Base-by-base conservation (phyloP, 2,888 invertebrate species). In the Latrodectus elegans region DNA sequence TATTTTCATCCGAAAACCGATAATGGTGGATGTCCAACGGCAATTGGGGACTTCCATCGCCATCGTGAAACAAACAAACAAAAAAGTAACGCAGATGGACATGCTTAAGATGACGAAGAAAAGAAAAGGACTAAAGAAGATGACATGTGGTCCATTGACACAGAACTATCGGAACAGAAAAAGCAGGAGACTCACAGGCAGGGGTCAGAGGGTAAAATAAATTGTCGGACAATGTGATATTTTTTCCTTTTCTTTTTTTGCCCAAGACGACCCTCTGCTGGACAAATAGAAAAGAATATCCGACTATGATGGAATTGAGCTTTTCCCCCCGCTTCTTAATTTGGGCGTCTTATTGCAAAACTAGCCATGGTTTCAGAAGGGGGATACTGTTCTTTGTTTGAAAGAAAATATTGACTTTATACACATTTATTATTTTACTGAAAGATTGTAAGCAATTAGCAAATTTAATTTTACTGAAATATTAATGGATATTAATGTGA, bases 181-280 rank as follows among this genome's bases (percentile, higher is more conserved):
- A 10, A 60, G 60, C 9, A 11, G 1, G 11, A 11, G n/a, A 60
- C 12, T 55, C 12, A 60, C 12, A 60, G 12, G 60, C 60, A 11
- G 60, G 38, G 60, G 60, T 60, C 60, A 60, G n/a, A 60, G 60
- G 60, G 10, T 60, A n/a, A 60, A 60, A 60, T 60, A 60, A 60
- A 60, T 60, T 60, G 60, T 60, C 60, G n/a, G 60, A 60, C 14
- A 60, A 60, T 60, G 60, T 60, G 60, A 60, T 60, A n/a, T 60
- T 60, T 60, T 60, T n/a, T 60, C 38, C 60, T 60, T 9, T 60
- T 60, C 60, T 60, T 15, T 60, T 6, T 60, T 10, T 60, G 60
- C 38, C 38, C 38, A 38, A 38, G 38, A 38, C 38, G 38, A 38
- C 38, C 38, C 38, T 38, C 38, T 3, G 38, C 38, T 38, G 38